Conservation (phyloP, 1,140 invertebrate genomes). For the Bombus ignitus region DNA sequence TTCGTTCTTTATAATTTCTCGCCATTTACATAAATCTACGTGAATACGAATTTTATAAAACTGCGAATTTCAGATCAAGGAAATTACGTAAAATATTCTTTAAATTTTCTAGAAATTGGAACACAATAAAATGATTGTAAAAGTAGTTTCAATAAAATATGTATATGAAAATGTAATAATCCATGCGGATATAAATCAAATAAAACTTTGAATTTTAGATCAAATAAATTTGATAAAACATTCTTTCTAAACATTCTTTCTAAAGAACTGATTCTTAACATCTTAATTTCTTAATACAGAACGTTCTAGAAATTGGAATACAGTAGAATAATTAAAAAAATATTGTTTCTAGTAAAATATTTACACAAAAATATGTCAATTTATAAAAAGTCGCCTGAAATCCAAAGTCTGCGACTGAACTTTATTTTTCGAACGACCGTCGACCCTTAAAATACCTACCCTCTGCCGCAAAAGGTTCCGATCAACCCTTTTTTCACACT, state of each 20-base stretch:
- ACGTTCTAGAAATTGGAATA: background rate
- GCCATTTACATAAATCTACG: background rate
- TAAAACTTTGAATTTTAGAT: background rate
- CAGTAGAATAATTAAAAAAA: background rate
- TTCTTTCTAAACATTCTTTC: too few relatives aligned
- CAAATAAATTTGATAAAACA: background rate
- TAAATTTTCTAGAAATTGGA: background rate
- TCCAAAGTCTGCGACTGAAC: background rate
- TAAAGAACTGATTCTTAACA: too few relatives aligned
- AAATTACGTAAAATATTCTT: background rate
- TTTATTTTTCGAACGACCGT: background rate
- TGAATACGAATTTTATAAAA: background rate
- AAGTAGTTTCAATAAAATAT: background rate
- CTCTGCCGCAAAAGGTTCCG: background rate
- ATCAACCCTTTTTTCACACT: slow-evolving; percentile 72
- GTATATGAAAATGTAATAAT: background rate
- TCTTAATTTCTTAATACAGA: too few relatives aligned
- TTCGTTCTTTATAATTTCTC: background rate
- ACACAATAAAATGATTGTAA: background rate
- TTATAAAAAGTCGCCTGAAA: background rate
- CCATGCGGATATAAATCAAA: too few relatives aligned
- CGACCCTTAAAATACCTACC: slow-evolving; percentile 13
- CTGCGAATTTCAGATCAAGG: background rate
- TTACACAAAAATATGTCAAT: background rate
- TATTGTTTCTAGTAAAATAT: background rate